Conservation (phyloP, 2,113 vertebrate species). For the Poeciliopsis retropinna region DNA sequence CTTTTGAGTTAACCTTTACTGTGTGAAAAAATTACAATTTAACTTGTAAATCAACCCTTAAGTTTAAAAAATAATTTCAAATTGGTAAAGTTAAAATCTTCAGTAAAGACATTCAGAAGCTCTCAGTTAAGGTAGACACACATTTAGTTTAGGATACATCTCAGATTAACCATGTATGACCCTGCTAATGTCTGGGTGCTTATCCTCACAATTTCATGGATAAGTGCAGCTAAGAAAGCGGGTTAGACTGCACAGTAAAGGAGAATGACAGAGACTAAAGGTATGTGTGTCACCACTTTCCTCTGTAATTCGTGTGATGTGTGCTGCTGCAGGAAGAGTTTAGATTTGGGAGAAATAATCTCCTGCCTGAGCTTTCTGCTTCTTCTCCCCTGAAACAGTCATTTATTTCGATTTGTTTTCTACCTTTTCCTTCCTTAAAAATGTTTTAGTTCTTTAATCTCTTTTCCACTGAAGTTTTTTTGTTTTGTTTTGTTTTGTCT, state of each 20-base stretch:
- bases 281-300: background rate
- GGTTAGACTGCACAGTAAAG: background rate
- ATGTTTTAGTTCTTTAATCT: conserved; percentile 2
- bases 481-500: background rate
- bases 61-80: background rate
- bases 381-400: conserved; percentile 8
- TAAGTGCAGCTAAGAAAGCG: background rate
- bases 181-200: background rate
- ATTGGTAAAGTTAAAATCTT: background rate
- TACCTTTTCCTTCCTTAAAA: background rate
- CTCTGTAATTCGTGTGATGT: background rate
- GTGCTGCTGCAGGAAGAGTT: background rate
- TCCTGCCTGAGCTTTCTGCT: conserved; percentile 7
- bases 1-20: background rate
- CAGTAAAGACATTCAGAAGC: background rate
- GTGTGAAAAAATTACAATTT: background rate
- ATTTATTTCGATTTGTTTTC: background rate
- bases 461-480: background rate
- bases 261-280: background rate
- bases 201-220: conserved; percentile 4
- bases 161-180: background rate
- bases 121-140: background rate
- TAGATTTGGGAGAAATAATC: conserved; percentile 9
- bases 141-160: background rate
- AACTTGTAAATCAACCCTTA: background rate